A percentile compares a stretch with the other conserved stretches of the same genome.
phyloP scores from a whole-genome alignment of 2,797 vertebrate species.

The Periparus ater region DNA sequence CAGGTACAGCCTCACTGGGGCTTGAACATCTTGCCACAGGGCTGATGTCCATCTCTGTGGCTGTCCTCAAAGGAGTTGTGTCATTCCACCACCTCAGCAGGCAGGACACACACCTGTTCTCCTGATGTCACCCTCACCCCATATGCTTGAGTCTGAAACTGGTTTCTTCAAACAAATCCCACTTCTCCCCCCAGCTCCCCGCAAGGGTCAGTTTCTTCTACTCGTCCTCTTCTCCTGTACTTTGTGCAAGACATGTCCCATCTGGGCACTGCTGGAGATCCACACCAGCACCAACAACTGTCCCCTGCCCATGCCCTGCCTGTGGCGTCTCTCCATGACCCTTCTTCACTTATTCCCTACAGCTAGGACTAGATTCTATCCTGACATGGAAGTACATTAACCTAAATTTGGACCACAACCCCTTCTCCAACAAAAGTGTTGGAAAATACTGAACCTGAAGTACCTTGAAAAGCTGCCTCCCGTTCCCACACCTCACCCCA shows the following conservation, averaged over 20 bases:
- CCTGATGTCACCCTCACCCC: not conserved
- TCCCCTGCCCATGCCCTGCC: not conserved
- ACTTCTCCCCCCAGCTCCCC: accelerated
- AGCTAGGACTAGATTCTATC: not conserved
- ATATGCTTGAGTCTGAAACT: accelerated
- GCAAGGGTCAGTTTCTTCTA: not conserved
- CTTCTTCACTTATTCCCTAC: not conserved
- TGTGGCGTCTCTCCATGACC: not conserved
- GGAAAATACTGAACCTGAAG: not conserved
- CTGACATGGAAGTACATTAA: not conserved
- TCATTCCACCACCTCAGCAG: not conserved
- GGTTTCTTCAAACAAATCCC: not conserved
- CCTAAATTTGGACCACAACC: not conserved
- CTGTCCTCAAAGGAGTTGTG: accelerated
- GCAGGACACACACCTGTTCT: not conserved
- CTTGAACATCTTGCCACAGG: accelerated
- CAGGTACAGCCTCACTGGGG: not conserved
- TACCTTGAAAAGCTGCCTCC: not conserved
- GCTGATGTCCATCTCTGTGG: not conserved
- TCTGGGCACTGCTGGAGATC: not conserved
- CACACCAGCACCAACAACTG: not conserved
- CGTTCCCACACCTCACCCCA: accelerated
- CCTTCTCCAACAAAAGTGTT: not conserved
- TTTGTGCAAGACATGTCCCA: not conserved
- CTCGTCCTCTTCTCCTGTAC: not conserved